A percentile compares a stretch with the other conserved stretches of the same genome.
Evolutionary conservation across 2,888 invertebrate species (phyloP).

Genomic region (Nomada goodeniana): DNA sequence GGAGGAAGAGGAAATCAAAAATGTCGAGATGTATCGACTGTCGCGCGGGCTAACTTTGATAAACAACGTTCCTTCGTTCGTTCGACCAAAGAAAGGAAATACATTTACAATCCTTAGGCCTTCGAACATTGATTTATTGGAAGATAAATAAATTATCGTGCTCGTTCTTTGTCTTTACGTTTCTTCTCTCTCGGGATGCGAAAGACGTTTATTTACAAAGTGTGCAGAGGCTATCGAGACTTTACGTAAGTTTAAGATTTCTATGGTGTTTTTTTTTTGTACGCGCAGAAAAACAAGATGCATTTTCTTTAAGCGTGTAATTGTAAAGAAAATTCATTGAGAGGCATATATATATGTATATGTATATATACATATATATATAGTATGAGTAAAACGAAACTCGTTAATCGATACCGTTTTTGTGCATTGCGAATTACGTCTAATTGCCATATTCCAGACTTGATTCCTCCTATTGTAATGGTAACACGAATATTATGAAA

Average conservation of each 20-base stretch:
- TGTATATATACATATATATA: conserved; percentile 11
- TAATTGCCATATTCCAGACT: conserved; percentile 79
- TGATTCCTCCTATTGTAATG: conserved; percentile 82
- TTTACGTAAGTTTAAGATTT: conserved; percentile 64
- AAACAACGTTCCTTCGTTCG: neutral
- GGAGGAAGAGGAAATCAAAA: conserved; percentile 34
- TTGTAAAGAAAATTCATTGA: conserved; percentile 62
- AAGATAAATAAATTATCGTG: neutral
- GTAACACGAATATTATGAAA: conserved; percentile 76
- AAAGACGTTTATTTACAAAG: conserved; percentile 69
- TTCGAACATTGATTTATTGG: conserved; percentile 33
- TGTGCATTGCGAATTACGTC: conserved; percentile 75
- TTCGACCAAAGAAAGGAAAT: neutral
- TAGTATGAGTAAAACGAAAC: conserved; percentile 50
- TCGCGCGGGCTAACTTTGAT: conserved; percentile 12
- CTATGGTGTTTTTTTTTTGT: conserved; percentile 64
- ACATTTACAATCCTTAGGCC: conserved; percentile 16
- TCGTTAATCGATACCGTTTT: conserved; percentile 67
- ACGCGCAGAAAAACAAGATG: conserved; percentile 32
- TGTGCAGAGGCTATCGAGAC: conserved; percentile 74
- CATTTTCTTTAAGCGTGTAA: conserved; percentile 44
- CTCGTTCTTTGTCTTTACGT: conserved; percentile 27
- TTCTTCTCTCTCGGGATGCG: conserved; percentile 58
- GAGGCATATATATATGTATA: conserved; percentile 38
- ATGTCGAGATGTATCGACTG: conserved; percentile 4